Conservation (phyloP, 2,113 vertebrate genomes). For the Saiga tatarica region DNA sequence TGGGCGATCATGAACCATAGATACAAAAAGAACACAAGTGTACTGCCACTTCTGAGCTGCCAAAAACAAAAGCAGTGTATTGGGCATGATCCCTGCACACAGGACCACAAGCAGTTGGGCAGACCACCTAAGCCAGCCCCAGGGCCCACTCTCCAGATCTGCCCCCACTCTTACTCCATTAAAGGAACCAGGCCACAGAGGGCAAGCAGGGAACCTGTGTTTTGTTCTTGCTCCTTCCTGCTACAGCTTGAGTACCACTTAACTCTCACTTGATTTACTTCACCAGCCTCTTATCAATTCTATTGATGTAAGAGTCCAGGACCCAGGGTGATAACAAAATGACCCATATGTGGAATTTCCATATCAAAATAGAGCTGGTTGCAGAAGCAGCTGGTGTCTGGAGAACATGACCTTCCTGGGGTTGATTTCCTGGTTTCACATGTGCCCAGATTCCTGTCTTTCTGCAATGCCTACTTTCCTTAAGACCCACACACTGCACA, state of each 20-base stretch:
- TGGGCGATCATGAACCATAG: background rate
- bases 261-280: background rate
- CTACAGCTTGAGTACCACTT: background rate
- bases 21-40: background rate
- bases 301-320: background rate
- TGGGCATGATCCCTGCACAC: background rate
- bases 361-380: background rate
- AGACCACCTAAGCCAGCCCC: background rate
- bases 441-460: background rate
- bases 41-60: background rate
- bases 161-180: too few species aligned
- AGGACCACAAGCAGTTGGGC: background rate
- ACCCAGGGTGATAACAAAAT: background rate
- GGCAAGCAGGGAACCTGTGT: background rate
- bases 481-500: background rate
- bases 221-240: background rate
- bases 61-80: background rate
- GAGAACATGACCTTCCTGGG: background rate
- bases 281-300: background rate
- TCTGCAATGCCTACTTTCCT: background rate
- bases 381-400: background rate
- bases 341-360: background rate
- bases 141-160: fast-evolving
- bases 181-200: background rate
- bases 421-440: background rate